Base-by-base conservation (phyloP, 2,888 invertebrate genomes). In the Choreutis nemorana region DNA sequence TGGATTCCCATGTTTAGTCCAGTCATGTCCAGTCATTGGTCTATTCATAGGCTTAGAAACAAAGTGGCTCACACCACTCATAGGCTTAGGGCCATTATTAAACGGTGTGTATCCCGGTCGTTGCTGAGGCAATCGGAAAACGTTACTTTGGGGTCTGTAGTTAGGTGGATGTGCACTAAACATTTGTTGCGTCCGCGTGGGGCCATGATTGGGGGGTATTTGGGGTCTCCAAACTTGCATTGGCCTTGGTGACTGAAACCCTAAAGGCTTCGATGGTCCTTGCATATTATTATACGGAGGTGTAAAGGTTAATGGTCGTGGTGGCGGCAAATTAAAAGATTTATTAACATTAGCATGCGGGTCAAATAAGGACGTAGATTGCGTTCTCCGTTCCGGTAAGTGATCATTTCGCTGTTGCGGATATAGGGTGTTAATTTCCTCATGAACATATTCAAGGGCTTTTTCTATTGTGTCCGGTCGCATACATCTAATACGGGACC, bases 381-480 rank as follows among this genome's bases (percentile, higher is more conserved):
- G 8, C 5, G 5, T 18, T 18, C 8, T 18, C 18, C 8, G 5
- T 18, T 18, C 18, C 5, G 18, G 18, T 8, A 18, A 18, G 8
- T 18, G 18, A 6, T 18, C 18, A 8, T 18, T 18, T 18, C 18
- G 5, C 8, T 18, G 18, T 18, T 18, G 18, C 18, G 8, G 5
- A 8, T 18, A 18, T 18, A 6, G 5, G 8, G 18, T 18, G 8
- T 18, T 18, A 18, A 18, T 8, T 18, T 18, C 8, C 18, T 18
- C 27, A 27, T 8, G 31, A 16, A 23, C 7, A 9, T 22, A 15
- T 22, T 31, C 14, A n/a, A 12, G 8, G 7, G 30, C 26, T 14
- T 32, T 11, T 21, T 9, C 31, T 23, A 9, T 31, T 21, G 18
- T 27, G 21, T 15, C 22, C 26, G 13, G 13, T 7, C 25, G 10